Base-by-base conservation (phyloP, 1,140 invertebrate genomes). In the Heliothis subflexa region DNA sequence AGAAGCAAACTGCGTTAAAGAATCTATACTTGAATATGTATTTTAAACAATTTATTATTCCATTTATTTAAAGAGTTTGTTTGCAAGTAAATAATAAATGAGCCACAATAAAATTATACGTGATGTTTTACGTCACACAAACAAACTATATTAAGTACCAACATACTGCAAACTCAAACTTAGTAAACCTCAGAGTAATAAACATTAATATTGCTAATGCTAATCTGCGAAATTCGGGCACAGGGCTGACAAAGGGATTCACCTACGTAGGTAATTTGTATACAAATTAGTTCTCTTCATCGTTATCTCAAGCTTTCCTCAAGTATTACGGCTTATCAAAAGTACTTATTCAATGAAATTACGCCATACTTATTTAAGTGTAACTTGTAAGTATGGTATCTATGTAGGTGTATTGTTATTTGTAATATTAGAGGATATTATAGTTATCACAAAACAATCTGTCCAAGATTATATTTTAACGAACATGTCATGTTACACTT, bases 241-340 rank as follows among this genome's bases (percentile, higher is more conserved):
- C 66, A 70, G 62, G 47, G 62, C 62, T 66, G 62, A 66, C 62
- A 66, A 66, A 66, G 62, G 40, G 62, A 47, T 66, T 66, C 47
- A 18, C 40, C 40, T 66, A 47, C 40, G 40, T 47, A 66, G 40
- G 40, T 47, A 66, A 66, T 66, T 66, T 66, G 62, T 66, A 64
- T 28, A 70, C 47, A 52, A 70, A 70, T 70, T 52, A 28, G 66
- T 70, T 70, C 28, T 70, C 62, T 47, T 21, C 40, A 50, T 52
- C 49, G 49, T 70, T 70, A 50, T 70, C 18, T 70, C 28, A 52
- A 50, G 45, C 66, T 50, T 52, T 50, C 13, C 18, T 52, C 13
- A 70, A 70, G 49, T 28, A 12, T 14, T 52, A 52, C 33, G 50
- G 12, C 2, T 14, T 28, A 52, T 47, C 16, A 45, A 64, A 64